phyloP scores from a whole-genome alignment of 2,797 vertebrate genomes.

The Xyrichtys novacula region DNA sequence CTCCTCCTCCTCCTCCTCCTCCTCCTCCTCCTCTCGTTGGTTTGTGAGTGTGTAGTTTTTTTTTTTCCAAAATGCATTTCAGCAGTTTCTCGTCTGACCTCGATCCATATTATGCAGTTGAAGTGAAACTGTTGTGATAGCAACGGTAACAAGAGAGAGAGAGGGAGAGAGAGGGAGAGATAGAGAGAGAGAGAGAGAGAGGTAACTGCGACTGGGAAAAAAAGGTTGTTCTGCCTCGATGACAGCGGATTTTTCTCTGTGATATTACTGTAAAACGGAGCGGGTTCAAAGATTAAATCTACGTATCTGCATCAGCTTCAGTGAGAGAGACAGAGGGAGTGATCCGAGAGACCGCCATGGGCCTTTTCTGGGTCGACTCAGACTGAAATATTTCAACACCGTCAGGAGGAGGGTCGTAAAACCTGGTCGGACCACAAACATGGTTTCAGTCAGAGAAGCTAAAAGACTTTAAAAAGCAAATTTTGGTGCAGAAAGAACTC shows the following conservation, averaged over 20 bases:
- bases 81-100: conserved; percentile 35
- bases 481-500: no score
- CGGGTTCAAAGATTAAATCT: no score
- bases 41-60: conserved; percentile 15
- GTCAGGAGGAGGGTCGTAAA: no score
- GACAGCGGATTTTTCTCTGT: neutral
- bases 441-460: no score
- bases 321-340: no score
- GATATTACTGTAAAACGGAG: neutral
- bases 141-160: conserved; percentile 23
- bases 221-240: neutral
- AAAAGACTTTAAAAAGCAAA: no score
- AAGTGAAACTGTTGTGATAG: conserved; percentile 40
- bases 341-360: no score
- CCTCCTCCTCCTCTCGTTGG: neutral
- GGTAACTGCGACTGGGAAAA: neutral
- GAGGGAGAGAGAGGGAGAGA: neutral
- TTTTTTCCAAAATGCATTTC: conserved; percentile 21
- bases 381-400: no score
- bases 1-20: no score
- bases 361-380: no score
- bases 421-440: no score
- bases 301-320: no score
- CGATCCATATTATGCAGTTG: conserved; percentile 14
- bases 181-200: neutral